Conservation (phyloP, 2,113 vertebrate species). For the Megaptera novaeangliae region DNA sequence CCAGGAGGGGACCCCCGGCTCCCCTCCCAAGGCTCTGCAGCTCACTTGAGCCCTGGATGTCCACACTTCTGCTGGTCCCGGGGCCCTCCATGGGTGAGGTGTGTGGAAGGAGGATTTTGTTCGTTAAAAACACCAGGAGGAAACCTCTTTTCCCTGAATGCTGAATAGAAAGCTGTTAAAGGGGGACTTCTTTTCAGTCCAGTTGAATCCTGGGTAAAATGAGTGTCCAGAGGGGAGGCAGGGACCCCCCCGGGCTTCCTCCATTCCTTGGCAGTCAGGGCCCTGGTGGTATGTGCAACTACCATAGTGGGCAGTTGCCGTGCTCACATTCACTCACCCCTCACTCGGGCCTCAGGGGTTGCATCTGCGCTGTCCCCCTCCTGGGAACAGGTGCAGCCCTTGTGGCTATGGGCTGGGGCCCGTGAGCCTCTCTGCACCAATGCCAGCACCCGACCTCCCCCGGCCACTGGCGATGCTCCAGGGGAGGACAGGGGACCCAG, state of each 20-base stretch:
- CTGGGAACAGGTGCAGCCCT: background rate
- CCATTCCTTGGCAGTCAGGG: too few relatives aligned
- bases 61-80: too few relatives aligned
- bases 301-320: fast-evolving
- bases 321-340: fast-evolving
- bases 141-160: background rate
- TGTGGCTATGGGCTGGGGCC: background rate
- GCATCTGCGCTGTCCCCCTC: background rate
- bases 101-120: background rate
- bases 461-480: fast-evolving
- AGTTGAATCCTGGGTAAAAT: background rate
- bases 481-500: background rate
- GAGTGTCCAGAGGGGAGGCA: background rate
- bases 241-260: background rate
- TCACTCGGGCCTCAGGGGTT: fast-evolving
- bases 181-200: background rate
- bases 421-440: fast-evolving
- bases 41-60: background rate
- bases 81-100: background rate
- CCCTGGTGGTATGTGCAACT: background rate
- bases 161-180: background rate
- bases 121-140: background rate
- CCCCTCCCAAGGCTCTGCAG: background rate
- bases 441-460: background rate
- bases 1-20: background rate